These are phyloP conservation scores for Leucophenga maculata DNA, from an alignment of 2,888 invertebrate species.

Conservation along the genomic window DNA sequence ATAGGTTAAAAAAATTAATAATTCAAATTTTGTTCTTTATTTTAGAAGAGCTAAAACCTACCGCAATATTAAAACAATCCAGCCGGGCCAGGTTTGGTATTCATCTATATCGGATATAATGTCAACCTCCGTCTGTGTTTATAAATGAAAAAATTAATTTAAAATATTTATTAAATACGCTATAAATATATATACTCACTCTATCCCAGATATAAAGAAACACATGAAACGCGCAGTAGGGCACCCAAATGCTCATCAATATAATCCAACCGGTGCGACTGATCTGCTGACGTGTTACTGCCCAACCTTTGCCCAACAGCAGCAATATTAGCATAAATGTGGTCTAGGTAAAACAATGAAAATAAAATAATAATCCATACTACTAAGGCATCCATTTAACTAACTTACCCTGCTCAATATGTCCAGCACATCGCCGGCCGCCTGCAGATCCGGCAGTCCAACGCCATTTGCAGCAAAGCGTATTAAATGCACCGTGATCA, in stretches of 20 bases:
- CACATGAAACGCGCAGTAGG: conserved; percentile 92
- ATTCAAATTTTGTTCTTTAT: background rate
- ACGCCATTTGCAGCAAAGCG: conserved; percentile 93
- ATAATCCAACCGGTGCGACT: conserved; percentile 82
- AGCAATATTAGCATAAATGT: conserved; percentile 94
- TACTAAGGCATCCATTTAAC: background rate
- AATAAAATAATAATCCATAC: conserved; percentile 5
- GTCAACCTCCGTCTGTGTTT: conserved; percentile 90
- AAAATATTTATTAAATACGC: too few relatives aligned
- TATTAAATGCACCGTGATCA: conserved; percentile 90
- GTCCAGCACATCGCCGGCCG: conserved; percentile 93
- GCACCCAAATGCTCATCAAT: conserved; percentile 83
- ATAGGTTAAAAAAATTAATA: background rate
- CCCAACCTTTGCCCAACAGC: conserved; percentile 96
- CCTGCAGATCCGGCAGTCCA: conserved; percentile 86
- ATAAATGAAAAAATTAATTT: conserved; percentile 41
- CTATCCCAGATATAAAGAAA: conserved; percentile 96
- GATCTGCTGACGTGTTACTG: conserved; percentile 90
- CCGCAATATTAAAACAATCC: conserved; percentile 89
- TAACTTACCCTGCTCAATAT: conserved; percentile 87
- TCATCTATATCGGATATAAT: conserved; percentile 96
- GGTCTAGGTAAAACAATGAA: conserved; percentile 74
- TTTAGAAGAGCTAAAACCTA: conserved; percentile 48
- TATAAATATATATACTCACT: conserved; percentile 75
- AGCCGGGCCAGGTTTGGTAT: conserved; percentile 98